These are phyloP conservation scores for Drosophila subobscura DNA, from an alignment of 1,140 invertebrate species.

Conservation along the genomic window DNA sequence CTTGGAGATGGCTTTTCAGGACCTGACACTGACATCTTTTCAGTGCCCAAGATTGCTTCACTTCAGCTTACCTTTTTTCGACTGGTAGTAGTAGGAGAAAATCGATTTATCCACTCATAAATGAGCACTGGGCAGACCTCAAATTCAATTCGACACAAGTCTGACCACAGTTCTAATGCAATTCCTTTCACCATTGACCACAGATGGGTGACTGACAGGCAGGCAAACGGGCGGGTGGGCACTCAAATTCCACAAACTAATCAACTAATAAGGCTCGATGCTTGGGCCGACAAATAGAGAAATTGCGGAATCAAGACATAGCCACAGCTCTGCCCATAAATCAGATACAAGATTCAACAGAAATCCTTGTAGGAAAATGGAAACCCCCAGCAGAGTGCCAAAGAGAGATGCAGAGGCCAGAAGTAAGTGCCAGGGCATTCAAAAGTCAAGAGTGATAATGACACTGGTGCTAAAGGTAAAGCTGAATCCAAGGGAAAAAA, in stretches of 20 bases:
- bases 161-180: conserved; percentile 18
- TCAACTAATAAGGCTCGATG: conserved; percentile 33
- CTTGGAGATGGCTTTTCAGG: conserved; percentile 1
- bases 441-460: conserved; percentile 49
- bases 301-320: not conserved
- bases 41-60: not conserved
- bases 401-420: not conserved
- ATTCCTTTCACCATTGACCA: conserved; percentile 22
- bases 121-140: conserved; percentile 22
- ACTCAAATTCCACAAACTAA: conserved; percentile 24
- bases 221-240: too few species aligned
- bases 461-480: conserved; percentile 30
- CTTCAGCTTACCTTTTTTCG: too few species aligned
- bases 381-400: not conserved
- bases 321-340: conserved; percentile 3
- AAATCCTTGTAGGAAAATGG: not conserved
- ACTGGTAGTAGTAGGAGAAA: not conserved
- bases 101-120: conserved; percentile 17
- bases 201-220: conserved; percentile 6
- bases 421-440: conserved; percentile 14
- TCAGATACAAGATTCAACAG: conserved; percentile 5
- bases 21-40: conserved; percentile 38
- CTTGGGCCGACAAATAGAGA: not conserved
- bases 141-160: not conserved
- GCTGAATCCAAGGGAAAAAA: conserved; percentile 19